A percentile compares a stretch with the other conserved stretches of the same genome.
Evolutionary conservation across 2,113 vertebrate species (phyloP).

Genomic region (Pterophyllum scalare): DNA sequence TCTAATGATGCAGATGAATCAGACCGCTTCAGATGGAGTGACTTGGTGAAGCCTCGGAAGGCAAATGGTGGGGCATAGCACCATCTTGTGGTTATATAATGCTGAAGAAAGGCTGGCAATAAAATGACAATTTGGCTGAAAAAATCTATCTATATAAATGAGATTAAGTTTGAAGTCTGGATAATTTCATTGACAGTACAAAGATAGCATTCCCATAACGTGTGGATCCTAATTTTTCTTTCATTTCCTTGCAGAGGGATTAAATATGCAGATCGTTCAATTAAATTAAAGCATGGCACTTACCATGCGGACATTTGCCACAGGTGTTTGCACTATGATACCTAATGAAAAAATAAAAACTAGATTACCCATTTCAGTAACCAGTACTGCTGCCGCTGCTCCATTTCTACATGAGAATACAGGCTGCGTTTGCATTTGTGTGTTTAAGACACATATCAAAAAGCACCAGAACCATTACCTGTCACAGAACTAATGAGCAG

Average conservation of each 20-base stretch:
- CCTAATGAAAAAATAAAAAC: not conserved
- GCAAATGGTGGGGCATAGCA: slow-evolving; percentile 56
- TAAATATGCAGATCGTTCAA: not conserved
- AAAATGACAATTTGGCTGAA: not conserved
- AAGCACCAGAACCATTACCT: slow-evolving; percentile 10
- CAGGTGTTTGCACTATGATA: slow-evolving; percentile 1
- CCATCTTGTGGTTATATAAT: slow-evolving; percentile 71
- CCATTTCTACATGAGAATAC: not conserved
- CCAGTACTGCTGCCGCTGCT: not conserved
- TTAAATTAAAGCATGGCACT: not conserved
- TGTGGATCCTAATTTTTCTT: not conserved
- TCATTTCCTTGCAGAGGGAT: not conserved
- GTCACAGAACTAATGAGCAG: slow-evolving; percentile 55
- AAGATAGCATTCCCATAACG: not conserved
- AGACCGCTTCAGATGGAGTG: not conserved
- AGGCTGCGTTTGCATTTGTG: not conserved
- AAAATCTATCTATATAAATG: not conserved
- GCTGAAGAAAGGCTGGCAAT: not conserved
- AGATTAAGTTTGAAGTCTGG: not conserved
- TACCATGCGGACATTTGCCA: not conserved
- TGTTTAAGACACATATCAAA: not conserved
- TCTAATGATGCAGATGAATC: not conserved
- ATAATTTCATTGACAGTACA: not conserved
- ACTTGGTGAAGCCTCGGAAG: not conserved
- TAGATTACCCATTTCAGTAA: not conserved